These are phyloP conservation scores for Scopus umbretta DNA, from an alignment of 2,113 vertebrate species.

Conservation along the genomic window DNA sequence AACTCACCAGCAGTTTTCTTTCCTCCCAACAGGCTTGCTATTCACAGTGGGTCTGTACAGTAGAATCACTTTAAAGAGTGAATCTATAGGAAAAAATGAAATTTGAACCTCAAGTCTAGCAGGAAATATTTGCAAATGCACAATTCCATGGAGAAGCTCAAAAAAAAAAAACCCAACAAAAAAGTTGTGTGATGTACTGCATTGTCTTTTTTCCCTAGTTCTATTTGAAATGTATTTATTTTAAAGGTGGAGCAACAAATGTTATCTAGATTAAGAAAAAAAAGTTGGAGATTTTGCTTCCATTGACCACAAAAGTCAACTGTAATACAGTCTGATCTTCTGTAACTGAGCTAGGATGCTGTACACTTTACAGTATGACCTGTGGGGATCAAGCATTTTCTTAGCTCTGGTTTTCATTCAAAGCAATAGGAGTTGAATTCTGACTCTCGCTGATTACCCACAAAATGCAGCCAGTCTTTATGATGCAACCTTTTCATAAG, in stretches of 20 bases:
- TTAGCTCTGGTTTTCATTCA: neutral
- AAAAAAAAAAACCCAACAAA: neutral
- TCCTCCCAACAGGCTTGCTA: neutral
- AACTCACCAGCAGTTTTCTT: neutral
- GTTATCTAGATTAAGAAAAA: neutral
- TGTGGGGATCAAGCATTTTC: neutral
- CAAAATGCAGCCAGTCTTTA: neutral
- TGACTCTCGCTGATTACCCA: neutral
- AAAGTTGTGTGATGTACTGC: neutral
- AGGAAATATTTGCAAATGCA: neutral
- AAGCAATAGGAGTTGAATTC: neutral
- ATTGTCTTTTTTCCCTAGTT: neutral
- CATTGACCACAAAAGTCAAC: neutral
- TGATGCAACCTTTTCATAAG: neutral
- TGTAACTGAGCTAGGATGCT: neutral
- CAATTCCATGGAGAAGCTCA: neutral
- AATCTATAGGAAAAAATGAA: neutral
- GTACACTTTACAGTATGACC: neutral
- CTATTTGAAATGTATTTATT: neutral
- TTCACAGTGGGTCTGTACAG: neutral
- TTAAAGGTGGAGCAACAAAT: neutral
- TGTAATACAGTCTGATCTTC: neutral
- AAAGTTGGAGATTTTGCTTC: neutral
- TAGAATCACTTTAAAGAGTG: neutral
- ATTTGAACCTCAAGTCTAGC: neutral